Evolutionary conservation across 2,888 invertebrate genomes (phyloP), one percentile per base, ranked within the genome.

Genomic region (Melitaea athalia): DNA sequence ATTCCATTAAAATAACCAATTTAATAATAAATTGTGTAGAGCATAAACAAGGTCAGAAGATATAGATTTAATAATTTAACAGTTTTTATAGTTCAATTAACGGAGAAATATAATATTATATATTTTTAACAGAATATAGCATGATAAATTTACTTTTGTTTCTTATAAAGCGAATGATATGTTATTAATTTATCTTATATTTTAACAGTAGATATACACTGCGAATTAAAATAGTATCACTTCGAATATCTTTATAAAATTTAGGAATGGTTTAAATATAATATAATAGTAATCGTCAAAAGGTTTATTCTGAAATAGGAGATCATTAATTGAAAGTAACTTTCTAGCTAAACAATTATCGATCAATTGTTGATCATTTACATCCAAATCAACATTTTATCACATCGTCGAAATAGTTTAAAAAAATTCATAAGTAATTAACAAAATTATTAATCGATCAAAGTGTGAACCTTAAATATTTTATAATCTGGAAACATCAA

Each of bases 101-200:
- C 66, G 57, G 63, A 60, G 53, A 59, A 68, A 66, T 68, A 68
- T 70, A 68, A 67, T 71, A 59, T 63, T 70, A 64, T 65, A 71
- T 70, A 74, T 64, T 81, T 79, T 79, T 76, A 77, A 77, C 77
- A 69, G 69, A 67, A 74, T 69, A 72, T 68, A 68, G 79, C 81
- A 83, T 77, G 80, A 52, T 67, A 63, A 53, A 63, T 64, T 63
- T 66, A 63, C 68, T 72, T 85, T 85, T 79, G 80, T 81, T 77
- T 86, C 89, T 91, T 91, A 91, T 87, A 89, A 92, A 92, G 92
- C 92, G 91, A 92, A 90, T 92, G 92, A 92, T 92, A 92, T 92
- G 92, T 92, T 83, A 83, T 49, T 49, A 24, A 81, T 85, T 86
- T 83, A 85, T 84, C 88, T 89, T 88, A 88, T 63, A 71, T 76